A percentile compares a stretch with the other conserved stretches of the same genome.
phyloP scores from a whole-genome alignment of 2,797 vertebrate species.

The Gadopsis bispinosus region DNA sequence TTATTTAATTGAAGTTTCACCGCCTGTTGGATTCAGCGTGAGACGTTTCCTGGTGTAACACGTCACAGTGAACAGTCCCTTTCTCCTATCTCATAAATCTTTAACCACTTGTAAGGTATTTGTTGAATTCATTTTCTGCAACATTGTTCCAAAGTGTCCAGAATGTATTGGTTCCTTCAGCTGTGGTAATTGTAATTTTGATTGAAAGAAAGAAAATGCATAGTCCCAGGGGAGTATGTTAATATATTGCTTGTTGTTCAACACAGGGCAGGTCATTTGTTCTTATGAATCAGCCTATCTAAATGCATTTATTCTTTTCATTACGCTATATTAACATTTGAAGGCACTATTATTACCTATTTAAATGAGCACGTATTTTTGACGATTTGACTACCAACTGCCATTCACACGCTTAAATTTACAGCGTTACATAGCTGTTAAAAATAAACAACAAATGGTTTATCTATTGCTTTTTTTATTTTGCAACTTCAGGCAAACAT shows the following conservation, averaged over 20 bases:
- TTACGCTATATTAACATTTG: conserved; percentile 45
- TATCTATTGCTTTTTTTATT: conserved; percentile 1
- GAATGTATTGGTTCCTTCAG: conserved; percentile 59
- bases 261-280: conserved; percentile 61
- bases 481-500: neutral
- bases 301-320: conserved; percentile 41
- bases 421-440: conserved; percentile 4
- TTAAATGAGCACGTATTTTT: conserved; percentile 43
- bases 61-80: conserved; percentile 39
- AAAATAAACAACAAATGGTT: neutral
- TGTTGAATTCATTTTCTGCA: conserved; percentile 38
- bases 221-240: conserved; percentile 43
- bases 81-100: conserved; percentile 48
- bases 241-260: conserved; percentile 60
- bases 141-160: conserved; percentile 46
- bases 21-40: neutral
- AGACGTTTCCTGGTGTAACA: conserved; percentile 12
- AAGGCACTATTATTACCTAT: conserved; percentile 36
- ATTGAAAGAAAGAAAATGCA: conserved; percentile 55
- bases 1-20: conserved; percentile 19
- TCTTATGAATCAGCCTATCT: conserved; percentile 54
- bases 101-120: conserved; percentile 43
- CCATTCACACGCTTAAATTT: conserved; percentile 12
- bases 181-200: conserved; percentile 66
- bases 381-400: conserved; percentile 24